Conservation (phyloP, 2,888 invertebrate species). For the Neoitamus cyanurus region DNA sequence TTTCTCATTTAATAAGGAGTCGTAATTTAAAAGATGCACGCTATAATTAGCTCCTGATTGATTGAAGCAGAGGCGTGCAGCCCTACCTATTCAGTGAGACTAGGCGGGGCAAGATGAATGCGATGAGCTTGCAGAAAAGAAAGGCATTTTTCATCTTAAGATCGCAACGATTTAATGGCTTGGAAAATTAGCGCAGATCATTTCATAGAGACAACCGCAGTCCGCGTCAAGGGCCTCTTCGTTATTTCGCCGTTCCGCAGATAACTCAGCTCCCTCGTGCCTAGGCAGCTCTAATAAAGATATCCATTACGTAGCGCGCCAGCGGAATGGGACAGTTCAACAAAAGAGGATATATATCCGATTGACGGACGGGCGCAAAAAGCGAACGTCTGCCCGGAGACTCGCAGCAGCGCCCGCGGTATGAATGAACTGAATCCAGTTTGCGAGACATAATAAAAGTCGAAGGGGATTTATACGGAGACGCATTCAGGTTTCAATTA, state of each 20-base stretch:
- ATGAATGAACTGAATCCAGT: conserved; percentile 42
- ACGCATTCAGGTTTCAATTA: conserved; percentile 45
- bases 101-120: background rate
- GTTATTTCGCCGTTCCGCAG: background rate
- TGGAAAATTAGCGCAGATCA: conserved; percentile 29
- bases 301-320: background rate
- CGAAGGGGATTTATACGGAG: conserved; percentile 40
- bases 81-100: background rate
- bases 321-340: conserved; percentile 29
- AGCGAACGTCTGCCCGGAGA: background rate
- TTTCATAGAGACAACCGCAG: conserved; percentile 8
- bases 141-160: conserved; percentile 1
- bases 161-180: conserved; percentile 37
- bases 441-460: conserved; percentile 38
- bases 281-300: conserved; percentile 24
- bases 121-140: conserved; percentile 10
- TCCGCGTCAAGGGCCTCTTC: background rate
- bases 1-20: background rate
- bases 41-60: conserved; percentile 18
- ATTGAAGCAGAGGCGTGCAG: background rate
- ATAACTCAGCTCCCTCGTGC: background rate
- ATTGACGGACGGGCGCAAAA: conserved; percentile 14
- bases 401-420: background rate
- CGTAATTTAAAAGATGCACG: background rate
- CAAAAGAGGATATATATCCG: conserved; percentile 11